These are phyloP conservation scores for Lutraria rhynchaena DNA, from an alignment of 1,140 invertebrate species.

Conservation along the genomic window DNA sequence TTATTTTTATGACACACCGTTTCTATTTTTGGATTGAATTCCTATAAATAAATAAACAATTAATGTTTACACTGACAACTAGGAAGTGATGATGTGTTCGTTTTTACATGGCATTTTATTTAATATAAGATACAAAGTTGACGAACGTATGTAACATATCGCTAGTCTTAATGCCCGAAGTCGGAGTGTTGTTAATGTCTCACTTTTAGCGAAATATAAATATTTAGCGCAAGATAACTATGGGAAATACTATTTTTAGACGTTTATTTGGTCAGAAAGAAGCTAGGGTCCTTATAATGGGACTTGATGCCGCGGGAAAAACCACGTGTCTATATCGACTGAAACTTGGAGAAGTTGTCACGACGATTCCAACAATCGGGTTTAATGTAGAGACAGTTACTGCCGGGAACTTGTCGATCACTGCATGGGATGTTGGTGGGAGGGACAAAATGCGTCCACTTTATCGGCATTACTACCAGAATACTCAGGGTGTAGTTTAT, in stretches of 20 bases:
- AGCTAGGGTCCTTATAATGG: constrained; percentile 76
- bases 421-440: constrained; percentile 93
- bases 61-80: too few relatives aligned
- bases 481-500: constrained; percentile 83
- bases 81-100: too few relatives aligned
- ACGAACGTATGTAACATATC: too few relatives aligned
- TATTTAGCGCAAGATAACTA: too few relatives aligned
- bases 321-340: constrained; percentile 99
- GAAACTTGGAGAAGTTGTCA: constrained; percentile 98
- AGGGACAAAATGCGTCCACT: constrained; percentile 95
- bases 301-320: constrained; percentile 98
- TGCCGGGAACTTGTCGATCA: constrained; percentile 94
- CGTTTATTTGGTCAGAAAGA: constrained; percentile 10
- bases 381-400: constrained; percentile 96
- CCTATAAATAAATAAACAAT: too few relatives aligned
- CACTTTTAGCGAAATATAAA: too few relatives aligned
- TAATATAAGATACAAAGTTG: too few relatives aligned
- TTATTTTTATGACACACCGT: too few relatives aligned
- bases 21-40: too few relatives aligned
- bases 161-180: too few relatives aligned
- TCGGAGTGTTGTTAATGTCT: too few relatives aligned
- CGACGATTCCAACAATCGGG: constrained; percentile 98
- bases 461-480: constrained; percentile 98
- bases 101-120: too few relatives aligned
- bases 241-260: constrained; percentile 21